phyloP scores from a whole-genome alignment of 2,797 vertebrate species.

The Rhinichthys osculus region DNA sequence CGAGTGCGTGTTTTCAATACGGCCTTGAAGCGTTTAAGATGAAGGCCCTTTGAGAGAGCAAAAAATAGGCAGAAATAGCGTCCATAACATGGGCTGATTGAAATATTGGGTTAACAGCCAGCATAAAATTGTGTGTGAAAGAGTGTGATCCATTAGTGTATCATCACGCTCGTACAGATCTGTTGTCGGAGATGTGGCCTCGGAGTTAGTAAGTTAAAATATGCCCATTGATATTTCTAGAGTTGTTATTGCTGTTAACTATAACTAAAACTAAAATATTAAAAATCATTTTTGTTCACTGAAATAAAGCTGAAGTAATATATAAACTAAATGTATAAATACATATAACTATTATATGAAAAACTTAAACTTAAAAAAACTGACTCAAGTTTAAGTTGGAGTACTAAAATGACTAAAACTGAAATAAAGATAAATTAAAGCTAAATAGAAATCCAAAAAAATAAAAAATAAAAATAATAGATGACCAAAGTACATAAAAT shows the following conservation, averaged over 20 bases:
- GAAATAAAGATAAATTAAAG: neutral
- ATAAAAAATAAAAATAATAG: neutral
- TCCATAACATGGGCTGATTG: neutral
- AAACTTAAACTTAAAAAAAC: neutral
- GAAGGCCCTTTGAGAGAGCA: neutral
- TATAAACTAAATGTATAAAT: neutral
- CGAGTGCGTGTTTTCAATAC: neutral
- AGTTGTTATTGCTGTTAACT: neutral
- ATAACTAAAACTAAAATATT: neutral
- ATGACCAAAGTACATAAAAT: neutral
- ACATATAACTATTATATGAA: neutral
- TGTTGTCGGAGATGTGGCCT: neutral
- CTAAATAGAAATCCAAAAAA: neutral
- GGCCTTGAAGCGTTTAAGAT: neutral
- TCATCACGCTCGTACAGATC: neutral
- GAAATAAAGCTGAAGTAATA: neutral
- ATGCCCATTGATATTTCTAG: neutral
- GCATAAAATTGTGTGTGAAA: constrained; percentile 8
- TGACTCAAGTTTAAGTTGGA: no score
- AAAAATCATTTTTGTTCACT: neutral
- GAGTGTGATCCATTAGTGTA: neutral
- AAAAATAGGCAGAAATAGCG: neutral
- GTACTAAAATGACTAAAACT: neutral
- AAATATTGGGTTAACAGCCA: neutral
- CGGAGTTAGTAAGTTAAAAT: neutral